These are phyloP conservation scores for Tragelaphus strepsiceros DNA, from an alignment of 2,113 vertebrate genomes.

Conservation along the genomic window DNA sequence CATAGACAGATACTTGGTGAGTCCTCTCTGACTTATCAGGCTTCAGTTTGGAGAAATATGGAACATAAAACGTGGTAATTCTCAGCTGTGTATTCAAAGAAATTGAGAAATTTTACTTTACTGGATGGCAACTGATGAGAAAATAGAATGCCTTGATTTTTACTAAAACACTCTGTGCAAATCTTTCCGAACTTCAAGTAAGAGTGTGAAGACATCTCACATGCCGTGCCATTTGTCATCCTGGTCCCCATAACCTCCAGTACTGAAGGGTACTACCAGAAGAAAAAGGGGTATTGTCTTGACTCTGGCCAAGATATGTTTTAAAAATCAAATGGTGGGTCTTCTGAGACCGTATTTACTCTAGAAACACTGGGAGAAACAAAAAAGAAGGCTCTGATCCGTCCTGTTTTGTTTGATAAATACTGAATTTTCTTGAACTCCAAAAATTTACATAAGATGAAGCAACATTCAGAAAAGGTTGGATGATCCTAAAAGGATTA, in stretches of 20 bases:
- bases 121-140: neutral
- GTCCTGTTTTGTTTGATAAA: slow-evolving; percentile 68
- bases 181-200: neutral
- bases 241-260: neutral
- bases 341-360: slow-evolving; percentile 57
- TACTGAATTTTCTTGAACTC: slow-evolving; percentile 68
- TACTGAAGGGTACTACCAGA: neutral
- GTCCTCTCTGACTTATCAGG: neutral
- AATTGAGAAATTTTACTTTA: neutral
- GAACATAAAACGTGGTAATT: neutral
- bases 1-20: neutral
- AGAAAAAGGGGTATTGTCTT: neutral
- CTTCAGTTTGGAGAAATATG: neutral
- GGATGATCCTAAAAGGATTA: slow-evolving; percentile 67
- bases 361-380: neutral
- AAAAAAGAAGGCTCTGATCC: slow-evolving; percentile 43
- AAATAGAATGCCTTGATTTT: neutral
- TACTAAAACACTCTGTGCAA: neutral
- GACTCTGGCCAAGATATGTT: slow-evolving; percentile 34
- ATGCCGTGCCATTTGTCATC: neutral
- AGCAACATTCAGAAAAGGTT: slow-evolving; percentile 73
- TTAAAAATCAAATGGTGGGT: slow-evolving; percentile 54
- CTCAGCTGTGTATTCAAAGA: neutral
- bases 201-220: neutral
- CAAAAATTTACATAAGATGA: slow-evolving; percentile 68